Evolutionary conservation across 2,113 vertebrate species (phyloP).

Genomic region (Miniopterus natalensis): DNA sequence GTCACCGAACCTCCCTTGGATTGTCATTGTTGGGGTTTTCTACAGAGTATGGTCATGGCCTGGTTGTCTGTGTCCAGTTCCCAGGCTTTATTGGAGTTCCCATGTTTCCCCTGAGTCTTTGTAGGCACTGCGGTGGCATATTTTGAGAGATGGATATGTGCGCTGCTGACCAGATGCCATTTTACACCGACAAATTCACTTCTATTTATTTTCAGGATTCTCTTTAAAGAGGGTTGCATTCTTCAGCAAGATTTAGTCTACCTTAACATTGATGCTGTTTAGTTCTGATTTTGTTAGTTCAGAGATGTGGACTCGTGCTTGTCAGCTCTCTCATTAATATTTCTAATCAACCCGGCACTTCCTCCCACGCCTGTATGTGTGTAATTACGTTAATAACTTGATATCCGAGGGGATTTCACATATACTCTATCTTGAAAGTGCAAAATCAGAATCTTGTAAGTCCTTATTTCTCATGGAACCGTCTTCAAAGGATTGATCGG

Average conservation of each 20-base stretch:
- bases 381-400: conserved; percentile 87
- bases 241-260: conserved; percentile 45
- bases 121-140: neutral
- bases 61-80: neutral
- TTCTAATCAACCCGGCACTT: conserved; percentile 84
- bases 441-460: conserved; percentile 74
- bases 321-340: conserved; percentile 77
- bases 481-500: conserved; percentile 84
- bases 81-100: neutral
- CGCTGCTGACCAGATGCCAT: neutral
- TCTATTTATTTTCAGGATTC: conserved; percentile 11
- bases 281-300: conserved; percentile 70
- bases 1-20: neutral
- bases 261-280: neutral
- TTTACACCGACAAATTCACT: neutral
- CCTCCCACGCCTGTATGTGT: conserved; percentile 79
- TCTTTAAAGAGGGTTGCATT: conserved; percentile 34
- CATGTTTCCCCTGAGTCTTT: neutral
- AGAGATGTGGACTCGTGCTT: conserved; percentile 79
- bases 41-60: neutral
- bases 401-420: conserved; percentile 83
- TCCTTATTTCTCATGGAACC: conserved; percentile 75
- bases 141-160: neutral
- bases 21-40: neutral
- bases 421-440: conserved; percentile 76